These are phyloP conservation scores for Prunella strophiata DNA, from an alignment of 2,797 vertebrate species.

Conservation along the genomic window DNA sequence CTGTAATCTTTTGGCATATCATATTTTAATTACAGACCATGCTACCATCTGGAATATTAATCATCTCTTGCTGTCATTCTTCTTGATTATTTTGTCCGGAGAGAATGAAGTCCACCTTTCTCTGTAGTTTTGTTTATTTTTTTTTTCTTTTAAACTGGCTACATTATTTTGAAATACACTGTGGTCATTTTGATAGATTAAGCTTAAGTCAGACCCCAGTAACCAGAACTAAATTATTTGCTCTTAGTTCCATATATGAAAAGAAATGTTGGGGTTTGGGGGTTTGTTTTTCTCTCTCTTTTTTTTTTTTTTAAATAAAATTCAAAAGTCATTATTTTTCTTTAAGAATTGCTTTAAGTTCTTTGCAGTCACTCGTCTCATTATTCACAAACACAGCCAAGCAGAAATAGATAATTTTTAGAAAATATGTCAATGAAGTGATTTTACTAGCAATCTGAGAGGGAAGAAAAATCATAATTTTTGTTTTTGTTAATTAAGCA, in stretches of 20 bases:
- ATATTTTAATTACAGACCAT: conserved; percentile 32
- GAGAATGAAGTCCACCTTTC: not conserved
- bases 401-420: conserved; percentile 12
- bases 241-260: not conserved
- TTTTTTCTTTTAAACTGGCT: not conserved
- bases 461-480: conserved; percentile 12
- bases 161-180: not conserved
- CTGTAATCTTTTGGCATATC: conserved; percentile 62
- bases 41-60: conserved; percentile 66
- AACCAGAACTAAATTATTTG: not conserved
- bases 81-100: conserved; percentile 26
- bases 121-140: not conserved
- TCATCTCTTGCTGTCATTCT: conserved; percentile 31
- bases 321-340: not conserved
- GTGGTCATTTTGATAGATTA: not conserved
- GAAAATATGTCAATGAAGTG: conserved; percentile 15
- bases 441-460: conserved; percentile 2
- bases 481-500: conserved; percentile 48
- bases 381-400: conserved; percentile 4
- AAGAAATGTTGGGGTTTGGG: not conserved
- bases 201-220: not conserved
- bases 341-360: not conserved
- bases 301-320: not conserved
- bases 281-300: not conserved
- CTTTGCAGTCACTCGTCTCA: not conserved